Base-by-base conservation (phyloP, 1,140 invertebrate species). In the Paralvinella palmiformis region DNA sequence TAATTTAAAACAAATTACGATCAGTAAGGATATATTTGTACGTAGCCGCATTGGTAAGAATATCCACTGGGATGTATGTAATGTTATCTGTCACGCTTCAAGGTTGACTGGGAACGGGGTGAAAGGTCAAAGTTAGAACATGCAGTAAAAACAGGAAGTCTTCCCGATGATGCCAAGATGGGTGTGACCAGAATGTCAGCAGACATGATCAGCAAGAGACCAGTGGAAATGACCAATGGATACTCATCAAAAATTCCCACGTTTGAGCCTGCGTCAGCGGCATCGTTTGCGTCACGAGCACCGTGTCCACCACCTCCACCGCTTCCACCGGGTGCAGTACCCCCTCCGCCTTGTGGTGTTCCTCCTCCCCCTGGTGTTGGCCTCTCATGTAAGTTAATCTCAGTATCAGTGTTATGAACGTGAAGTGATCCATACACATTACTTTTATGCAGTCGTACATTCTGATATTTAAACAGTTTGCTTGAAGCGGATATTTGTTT, bases 121-220 rank as follows among this genome's bases (percentile, higher is more conserved):
- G 91, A 94, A 75, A 82, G 91, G 63, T 85, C 86, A 59, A 86
- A 91, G 48, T 82, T 94, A 59, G 91, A 94, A 78, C 87, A 90
- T 69, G 83, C 94, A 57, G 88, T 94, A 20, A 90, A 87, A 71
- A 92, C 91, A 45, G 80, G 81, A 45, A 92, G 89, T 81, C 86
- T 96, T 72, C 91, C 92, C 37, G 92, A 95, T 79, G 92, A 96
- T 79, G 89, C 92, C 1, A 95, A 95, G 83, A 89, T 90, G 69
- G 78, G 78, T 17, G 66, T 83, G 32, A 65, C 70, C 36, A 55
- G 48, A 32, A 60, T 67, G 1, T 71, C 66, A 50, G 66, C 66
- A 62, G 44, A 67, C 53, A 48, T 59, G 59, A 65, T 69, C 52
- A 33, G 62, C 50, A 59, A 72, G n/a, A n/a, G n/a, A n/a, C 37